Conservation (phyloP, 2,888 invertebrate genomes). For the Prosopocoilus inquinatus region DNA sequence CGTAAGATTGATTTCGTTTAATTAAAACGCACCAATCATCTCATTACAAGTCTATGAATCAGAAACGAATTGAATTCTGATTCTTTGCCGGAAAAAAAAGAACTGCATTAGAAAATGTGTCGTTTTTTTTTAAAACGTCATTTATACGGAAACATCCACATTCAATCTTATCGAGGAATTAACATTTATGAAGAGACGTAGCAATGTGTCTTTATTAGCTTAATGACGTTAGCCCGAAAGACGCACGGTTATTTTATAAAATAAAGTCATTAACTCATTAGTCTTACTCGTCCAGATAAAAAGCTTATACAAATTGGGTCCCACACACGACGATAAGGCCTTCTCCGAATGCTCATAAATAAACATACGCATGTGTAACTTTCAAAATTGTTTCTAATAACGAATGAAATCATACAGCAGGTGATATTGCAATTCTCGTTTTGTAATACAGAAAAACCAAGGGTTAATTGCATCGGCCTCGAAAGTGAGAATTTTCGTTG, state of each 20-base stretch:
- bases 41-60: too few relatives aligned
- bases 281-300: constrained; percentile 11
- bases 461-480: too few relatives aligned
- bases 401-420: background rate
- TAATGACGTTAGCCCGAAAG: background rate
- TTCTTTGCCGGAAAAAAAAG: too few relatives aligned
- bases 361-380: background rate
- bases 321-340: constrained; percentile 5
- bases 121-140: background rate
- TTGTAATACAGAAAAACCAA: background rate
- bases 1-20: too few relatives aligned
- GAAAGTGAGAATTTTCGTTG: background rate
- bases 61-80: too few relatives aligned
- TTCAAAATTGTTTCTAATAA: background rate
- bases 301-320: constrained; percentile 18
- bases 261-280: constrained; percentile 23
- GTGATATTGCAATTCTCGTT: background rate
- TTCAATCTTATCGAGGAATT: constrained; percentile 5
- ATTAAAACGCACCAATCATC: too few relatives aligned
- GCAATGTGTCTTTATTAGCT: background rate
- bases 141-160: background rate
- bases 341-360: background rate
- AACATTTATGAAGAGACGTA: constrained; percentile 5
- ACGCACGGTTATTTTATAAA: constrained; percentile 6
- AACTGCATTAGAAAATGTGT: too few relatives aligned